Evolutionary conservation across 2,113 vertebrate species (phyloP).

Genomic region (Ciconia maguari): DNA sequence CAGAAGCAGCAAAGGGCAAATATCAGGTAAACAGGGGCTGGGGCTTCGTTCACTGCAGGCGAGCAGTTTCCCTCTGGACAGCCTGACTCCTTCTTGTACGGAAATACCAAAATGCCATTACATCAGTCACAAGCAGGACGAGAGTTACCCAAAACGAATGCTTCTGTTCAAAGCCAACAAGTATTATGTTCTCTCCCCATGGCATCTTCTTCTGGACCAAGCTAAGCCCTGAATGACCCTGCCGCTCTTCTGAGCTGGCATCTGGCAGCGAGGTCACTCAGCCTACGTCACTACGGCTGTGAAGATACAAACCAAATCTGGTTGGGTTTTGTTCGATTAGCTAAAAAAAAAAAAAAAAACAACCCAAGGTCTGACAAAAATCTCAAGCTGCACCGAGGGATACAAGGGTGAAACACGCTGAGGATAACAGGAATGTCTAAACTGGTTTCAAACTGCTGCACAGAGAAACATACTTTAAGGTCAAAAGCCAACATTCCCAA

Average conservation of each 20-base stretch:
- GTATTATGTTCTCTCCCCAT: rapidly evolving
- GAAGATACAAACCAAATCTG: neutral
- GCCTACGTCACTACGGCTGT: neutral
- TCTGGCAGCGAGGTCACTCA: neutral
- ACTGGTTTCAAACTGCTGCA: neutral
- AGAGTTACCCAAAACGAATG: neutral
- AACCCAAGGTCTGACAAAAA: neutral
- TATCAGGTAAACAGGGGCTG: neutral
- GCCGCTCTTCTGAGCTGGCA: neutral
- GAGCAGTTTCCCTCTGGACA: neutral
- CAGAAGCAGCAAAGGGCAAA: neutral
- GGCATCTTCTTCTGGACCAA: neutral
- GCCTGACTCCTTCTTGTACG: neutral
- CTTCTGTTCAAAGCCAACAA: neutral
- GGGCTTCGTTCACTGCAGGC: neutral
- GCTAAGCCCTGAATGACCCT: neutral
- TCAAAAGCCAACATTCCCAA: neutral
- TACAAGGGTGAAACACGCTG: neutral
- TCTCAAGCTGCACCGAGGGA: neutral
- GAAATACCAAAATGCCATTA: neutral
- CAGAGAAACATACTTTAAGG: neutral
- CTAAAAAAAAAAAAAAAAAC: neutral
- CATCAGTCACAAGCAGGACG: neutral
- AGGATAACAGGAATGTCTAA: neutral
- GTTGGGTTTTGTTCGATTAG: neutral